Conservation (phyloP, 2,888 invertebrate species). For the Troides oblongomaculatus region DNA sequence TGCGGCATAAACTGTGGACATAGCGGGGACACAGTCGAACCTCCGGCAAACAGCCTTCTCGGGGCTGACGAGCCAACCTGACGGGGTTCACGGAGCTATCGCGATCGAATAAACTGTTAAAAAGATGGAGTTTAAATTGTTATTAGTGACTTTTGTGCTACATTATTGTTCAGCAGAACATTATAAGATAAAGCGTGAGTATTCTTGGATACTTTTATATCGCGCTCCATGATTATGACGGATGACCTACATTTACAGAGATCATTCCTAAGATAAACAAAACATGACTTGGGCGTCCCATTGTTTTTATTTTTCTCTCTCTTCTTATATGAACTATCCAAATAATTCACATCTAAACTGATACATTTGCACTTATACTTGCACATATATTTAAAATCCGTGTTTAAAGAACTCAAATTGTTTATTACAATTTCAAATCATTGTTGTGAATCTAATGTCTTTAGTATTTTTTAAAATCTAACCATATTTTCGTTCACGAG, state of each 20-base stretch:
- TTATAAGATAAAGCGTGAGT: slow-evolving; percentile 75
- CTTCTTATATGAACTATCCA: too few species aligned
- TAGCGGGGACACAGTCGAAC: slow-evolving; percentile 58
- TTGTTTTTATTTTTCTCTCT: slow-evolving; percentile 11
- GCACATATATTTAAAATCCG: too few species aligned
- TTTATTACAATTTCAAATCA: too few species aligned
- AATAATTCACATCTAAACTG: too few species aligned
- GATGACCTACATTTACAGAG: slow-evolving; percentile 22
- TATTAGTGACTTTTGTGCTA: slow-evolving; percentile 65
- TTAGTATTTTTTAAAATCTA: too few species aligned
- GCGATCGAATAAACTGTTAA: slow-evolving; percentile 37
- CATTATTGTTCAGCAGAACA: slow-evolving; percentile 58
- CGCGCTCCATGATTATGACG: slow-evolving; percentile 4
- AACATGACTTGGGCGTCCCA: slow-evolving; percentile 12
- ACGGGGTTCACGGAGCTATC: slow-evolving; percentile 38
- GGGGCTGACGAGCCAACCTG: slow-evolving; percentile 47
- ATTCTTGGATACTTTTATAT: slow-evolving; percentile 39
- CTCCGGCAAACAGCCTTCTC: slow-evolving; percentile 55
- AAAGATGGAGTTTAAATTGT: slow-evolving; percentile 64
- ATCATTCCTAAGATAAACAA: slow-evolving; percentile 22
- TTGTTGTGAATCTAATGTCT: too few species aligned
- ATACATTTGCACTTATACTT: too few species aligned
- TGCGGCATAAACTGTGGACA: slow-evolving; percentile 46
- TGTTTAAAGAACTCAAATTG: too few species aligned
- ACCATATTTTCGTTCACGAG: too few species aligned